A percentile compares a stretch with the other conserved stretches of the same genome.
These are phyloP conservation scores for Corticium candelabrum DNA, from an alignment of 37 sponge, comb jelly and placozoan species.

Conservation along the genomic window DNA sequence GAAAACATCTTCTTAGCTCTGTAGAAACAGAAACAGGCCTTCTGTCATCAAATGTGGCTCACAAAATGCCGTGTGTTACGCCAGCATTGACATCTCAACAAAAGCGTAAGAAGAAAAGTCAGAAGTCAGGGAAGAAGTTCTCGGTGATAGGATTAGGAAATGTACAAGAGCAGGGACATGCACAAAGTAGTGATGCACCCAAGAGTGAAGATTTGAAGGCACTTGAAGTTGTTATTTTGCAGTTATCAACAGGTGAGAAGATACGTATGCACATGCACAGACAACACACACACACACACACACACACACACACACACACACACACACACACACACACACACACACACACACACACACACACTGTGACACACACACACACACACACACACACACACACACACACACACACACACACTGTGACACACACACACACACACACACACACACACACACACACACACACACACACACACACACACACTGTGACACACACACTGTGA, in stretches of 20 bases:
- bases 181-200: background rate
- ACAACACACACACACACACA: no score
- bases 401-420: background rate
- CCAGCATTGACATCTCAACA: background rate
- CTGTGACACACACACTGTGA: background rate
- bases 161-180: background rate
- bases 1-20: background rate
- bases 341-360: constrained; percentile 24
- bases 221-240: background rate
- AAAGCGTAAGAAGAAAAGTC: background rate
- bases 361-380: constrained; percentile 20
- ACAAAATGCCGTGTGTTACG: background rate
- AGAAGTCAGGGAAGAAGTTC: background rate
- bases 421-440: background rate
- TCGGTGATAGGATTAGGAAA: background rate
- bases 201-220: background rate
- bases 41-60: background rate
- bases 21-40: no score
- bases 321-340: constrained; percentile 16
- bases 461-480: constrained; percentile 8
- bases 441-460: background rate
- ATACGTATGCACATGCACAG: no score
- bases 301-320: constrained; percentile 16
- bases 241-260: background rate
- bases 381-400: constrained; percentile 26